Percentiles rank a stretch among this genome's conserved stretches.
These are phyloP conservation scores for Idaea straminata DNA, from an alignment of 2,888 invertebrate genomes.

Conservation along the genomic window DNA sequence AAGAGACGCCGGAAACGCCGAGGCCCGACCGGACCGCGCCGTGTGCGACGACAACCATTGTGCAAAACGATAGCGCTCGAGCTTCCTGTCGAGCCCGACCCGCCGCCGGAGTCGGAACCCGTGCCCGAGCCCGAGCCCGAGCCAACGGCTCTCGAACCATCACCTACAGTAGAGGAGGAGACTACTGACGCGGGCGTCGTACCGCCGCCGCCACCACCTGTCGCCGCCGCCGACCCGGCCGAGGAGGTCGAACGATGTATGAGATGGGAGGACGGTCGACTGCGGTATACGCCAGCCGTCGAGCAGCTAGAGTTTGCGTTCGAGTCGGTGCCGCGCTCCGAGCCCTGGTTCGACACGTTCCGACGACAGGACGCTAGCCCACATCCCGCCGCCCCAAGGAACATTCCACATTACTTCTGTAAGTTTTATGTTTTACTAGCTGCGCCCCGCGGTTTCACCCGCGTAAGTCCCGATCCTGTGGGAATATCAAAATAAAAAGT, in stretches of 20 bases:
- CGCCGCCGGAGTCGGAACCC: slow-evolving; percentile 50
- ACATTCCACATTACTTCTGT: slow-evolving; percentile 80
- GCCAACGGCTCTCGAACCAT: too few species aligned
- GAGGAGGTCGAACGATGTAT: slow-evolving; percentile 63
- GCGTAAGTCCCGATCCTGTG: too few species aligned
- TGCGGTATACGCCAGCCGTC: slow-evolving; percentile 75
- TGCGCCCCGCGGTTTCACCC: too few species aligned
- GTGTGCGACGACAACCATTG: slow-evolving; percentile 33
- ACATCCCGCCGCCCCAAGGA: slow-evolving; percentile 72
- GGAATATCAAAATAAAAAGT: too few species aligned
- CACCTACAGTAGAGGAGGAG: slow-evolving; percentile 11
- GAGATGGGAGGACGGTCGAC: slow-evolving; percentile 71
- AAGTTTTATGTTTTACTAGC: slow-evolving; percentile 47
- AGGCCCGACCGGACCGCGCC: slow-evolving; percentile 37
- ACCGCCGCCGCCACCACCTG: slow-evolving; percentile 37
- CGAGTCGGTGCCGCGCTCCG: slow-evolving; percentile 85
- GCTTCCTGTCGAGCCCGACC: slow-evolving; percentile 39
- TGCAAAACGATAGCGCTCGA: slow-evolving; percentile 22
- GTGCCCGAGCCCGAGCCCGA: slow-evolving; percentile 11
- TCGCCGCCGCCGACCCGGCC: slow-evolving; percentile 47
- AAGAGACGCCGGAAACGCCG: slow-evolving; percentile 53
- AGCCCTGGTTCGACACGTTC: slow-evolving; percentile 90
- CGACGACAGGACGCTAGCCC: slow-evolving; percentile 84
- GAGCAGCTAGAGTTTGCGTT: slow-evolving; percentile 86
- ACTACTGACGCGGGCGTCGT: neutral